phyloP scores from a whole-genome alignment of 2,888 invertebrate genomes.

The Drosophila setosimentum region DNA sequence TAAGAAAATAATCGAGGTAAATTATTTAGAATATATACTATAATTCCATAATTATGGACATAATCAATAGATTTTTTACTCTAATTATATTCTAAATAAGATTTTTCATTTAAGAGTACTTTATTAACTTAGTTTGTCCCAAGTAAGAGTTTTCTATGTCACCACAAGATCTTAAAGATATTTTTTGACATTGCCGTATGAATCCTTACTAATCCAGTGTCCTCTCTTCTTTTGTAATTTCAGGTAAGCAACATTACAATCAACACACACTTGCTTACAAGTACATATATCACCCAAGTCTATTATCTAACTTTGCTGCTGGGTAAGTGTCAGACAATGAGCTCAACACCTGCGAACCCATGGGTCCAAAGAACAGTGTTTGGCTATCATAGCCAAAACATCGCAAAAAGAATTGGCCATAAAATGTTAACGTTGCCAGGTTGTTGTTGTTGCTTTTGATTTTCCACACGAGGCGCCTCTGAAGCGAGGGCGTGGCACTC shows the following conservation, averaged over 20 bases:
- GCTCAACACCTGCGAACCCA: slow-evolving; percentile 52
- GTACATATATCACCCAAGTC: slow-evolving; percentile 24
- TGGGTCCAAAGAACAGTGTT: slow-evolving; percentile 46
- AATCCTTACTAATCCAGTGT: slow-evolving; percentile 28
- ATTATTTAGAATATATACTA: background rate
- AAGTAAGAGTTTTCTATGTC: background rate
- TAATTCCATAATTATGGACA: background rate
- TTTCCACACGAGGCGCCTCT: slow-evolving; percentile 66
- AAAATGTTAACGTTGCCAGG: slow-evolving; percentile 56
- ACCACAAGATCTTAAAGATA: background rate
- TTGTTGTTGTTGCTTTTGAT: slow-evolving; percentile 16
- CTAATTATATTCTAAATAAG: background rate
- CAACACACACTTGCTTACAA: slow-evolving; percentile 16
- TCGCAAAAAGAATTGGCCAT: slow-evolving; percentile 72
- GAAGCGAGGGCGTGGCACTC: slow-evolving; percentile 59
- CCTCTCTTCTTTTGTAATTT: slow-evolving; percentile 36
- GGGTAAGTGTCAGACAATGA: slow-evolving; percentile 46
- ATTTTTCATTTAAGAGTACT: background rate
- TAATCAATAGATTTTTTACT: background rate
- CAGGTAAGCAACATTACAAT: slow-evolving; percentile 59
- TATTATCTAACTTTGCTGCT: slow-evolving; percentile 52
- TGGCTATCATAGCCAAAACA: slow-evolving; percentile 48
- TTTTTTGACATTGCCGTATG: slow-evolving; percentile 4
- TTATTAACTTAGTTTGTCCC: background rate
- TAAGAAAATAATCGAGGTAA: background rate